phyloP scores from a whole-genome alignment of 2,797 vertebrate species.

The Hippopotamyrus pictus region DNA sequence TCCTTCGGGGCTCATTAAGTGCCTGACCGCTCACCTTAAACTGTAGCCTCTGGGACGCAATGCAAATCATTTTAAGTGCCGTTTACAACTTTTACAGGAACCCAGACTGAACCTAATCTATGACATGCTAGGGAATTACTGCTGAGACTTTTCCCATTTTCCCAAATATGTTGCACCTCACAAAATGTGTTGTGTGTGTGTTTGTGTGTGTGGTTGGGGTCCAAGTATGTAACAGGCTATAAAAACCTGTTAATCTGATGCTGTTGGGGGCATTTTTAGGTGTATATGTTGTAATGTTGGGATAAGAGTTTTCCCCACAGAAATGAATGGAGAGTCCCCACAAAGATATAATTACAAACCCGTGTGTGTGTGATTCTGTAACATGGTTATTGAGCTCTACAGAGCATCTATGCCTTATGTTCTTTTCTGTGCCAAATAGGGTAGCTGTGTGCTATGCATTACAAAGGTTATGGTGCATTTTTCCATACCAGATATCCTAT shows the following conservation, averaged over 20 bases:
- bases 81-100: not conserved
- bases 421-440: not conserved
- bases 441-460: not conserved
- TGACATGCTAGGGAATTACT: not conserved
- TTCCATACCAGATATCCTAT: not conserved
- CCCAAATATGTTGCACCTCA: not conserved
- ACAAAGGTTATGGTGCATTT: not conserved
- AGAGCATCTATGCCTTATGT: not conserved
- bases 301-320: not conserved
- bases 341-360: not conserved
- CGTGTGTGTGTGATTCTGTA: not conserved
- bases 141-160: not conserved
- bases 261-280: not conserved
- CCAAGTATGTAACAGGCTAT: too few relatives aligned
- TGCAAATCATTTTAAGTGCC: not conserved
- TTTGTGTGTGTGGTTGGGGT: not conserved
- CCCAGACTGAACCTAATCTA: not conserved
- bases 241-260: too few relatives aligned
- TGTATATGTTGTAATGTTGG: not conserved
- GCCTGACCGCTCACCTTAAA: not conserved
- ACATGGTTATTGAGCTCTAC: not conserved
- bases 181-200: too few relatives aligned
- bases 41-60: not conserved
- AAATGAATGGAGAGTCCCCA: not conserved
- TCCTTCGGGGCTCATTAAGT: not conserved